Conservation (phyloP, 2,113 vertebrate genomes). For the Polypterus senegalus region DNA sequence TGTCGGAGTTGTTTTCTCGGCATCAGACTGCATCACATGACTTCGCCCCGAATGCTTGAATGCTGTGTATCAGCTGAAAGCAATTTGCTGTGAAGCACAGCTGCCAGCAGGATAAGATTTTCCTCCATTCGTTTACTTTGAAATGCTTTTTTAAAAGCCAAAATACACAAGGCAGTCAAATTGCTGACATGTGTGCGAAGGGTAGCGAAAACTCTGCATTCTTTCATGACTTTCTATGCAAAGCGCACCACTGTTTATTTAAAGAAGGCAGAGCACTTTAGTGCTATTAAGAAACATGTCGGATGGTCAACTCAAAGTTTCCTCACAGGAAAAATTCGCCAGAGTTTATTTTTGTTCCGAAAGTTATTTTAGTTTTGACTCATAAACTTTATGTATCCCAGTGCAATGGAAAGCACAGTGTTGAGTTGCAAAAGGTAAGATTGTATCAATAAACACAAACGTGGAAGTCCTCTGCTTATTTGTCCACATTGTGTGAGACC, state of each 20-base stretch:
- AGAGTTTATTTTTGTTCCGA: constrained; percentile 62
- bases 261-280: constrained; percentile 89
- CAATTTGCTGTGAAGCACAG: constrained; percentile 82
- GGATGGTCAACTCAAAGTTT: constrained; percentile 74
- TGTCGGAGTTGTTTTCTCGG: constrained; percentile 63
- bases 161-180: constrained; percentile 95
- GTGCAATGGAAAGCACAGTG: constrained; percentile 32
- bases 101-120: constrained; percentile 86
- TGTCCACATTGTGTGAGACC: constrained; percentile 17
- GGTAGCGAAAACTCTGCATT: constrained; percentile 71
- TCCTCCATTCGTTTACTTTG: constrained; percentile 90
- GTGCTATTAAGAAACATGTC: constrained; percentile 75
- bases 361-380: constrained; percentile 63
- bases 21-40: constrained; percentile 70
- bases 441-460: constrained; percentile 41
- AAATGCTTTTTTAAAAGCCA: constrained; percentile 84
- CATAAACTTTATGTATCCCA: constrained; percentile 48
- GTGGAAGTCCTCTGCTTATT: constrained; percentile 50
- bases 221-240: constrained; percentile 83
- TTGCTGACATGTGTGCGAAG: constrained; percentile 90
- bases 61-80: constrained; percentile 86
- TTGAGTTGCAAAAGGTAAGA: constrained; percentile 27
- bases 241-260: constrained; percentile 82
- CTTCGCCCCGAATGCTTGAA: constrained; percentile 77
- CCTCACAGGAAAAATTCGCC: constrained; percentile 59